Conservation (phyloP, 2,797 vertebrate species). For the Chaetophractus vellerosus region DNA sequence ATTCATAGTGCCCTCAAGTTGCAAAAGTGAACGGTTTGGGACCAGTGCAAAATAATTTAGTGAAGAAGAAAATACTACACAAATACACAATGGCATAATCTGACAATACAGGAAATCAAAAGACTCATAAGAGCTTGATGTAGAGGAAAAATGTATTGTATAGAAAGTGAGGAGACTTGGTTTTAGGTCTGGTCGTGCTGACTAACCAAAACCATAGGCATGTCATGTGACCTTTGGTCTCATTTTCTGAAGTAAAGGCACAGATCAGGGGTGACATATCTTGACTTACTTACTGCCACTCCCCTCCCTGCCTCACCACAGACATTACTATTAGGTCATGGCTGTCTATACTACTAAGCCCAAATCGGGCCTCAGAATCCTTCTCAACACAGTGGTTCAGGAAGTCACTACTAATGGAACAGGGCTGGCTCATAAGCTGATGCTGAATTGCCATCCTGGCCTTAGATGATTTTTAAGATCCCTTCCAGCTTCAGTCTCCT, state of each 20-base stretch:
- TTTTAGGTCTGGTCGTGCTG: background rate
- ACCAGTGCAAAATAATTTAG: background rate
- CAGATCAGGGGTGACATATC: background rate
- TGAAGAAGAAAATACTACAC: background rate
- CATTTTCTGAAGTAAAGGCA: background rate
- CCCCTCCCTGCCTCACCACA: background rate
- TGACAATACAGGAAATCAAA: background rate
- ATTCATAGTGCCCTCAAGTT: background rate
- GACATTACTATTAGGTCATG: conserved; percentile 31
- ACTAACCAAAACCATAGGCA: background rate
- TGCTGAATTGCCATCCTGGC: background rate
- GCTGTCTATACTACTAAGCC: background rate
- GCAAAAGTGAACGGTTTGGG: background rate
- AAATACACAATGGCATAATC: background rate
- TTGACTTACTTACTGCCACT: conserved; percentile 1
- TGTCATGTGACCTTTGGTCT: background rate
- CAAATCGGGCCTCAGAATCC: background rate
- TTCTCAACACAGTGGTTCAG: background rate
- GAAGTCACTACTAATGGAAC: background rate
- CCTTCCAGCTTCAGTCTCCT: background rate
- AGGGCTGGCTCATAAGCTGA: background rate
- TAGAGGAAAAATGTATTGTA: background rate
- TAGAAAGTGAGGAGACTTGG: background rate
- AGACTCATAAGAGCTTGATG: background rate
- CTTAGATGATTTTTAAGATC: background rate